Conservation (phyloP, 2,113 vertebrate species). For the Sclerurus mexicanus region DNA sequence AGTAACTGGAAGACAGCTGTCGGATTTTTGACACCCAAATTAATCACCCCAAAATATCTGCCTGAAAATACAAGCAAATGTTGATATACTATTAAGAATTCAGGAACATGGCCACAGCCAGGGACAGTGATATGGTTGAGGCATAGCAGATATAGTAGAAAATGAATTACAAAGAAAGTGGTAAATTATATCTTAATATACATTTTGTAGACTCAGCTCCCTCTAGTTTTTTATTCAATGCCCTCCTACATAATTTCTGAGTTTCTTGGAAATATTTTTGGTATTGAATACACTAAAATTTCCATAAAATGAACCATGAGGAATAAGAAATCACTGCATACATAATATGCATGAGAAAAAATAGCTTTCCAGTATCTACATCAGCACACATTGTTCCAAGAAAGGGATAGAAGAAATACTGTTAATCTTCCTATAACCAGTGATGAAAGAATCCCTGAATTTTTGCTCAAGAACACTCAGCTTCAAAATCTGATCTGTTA, state of each 20-base stretch:
- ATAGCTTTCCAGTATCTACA: background rate
- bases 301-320: background rate
- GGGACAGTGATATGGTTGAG: background rate
- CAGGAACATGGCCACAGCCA: background rate
- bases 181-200: background rate
- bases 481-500: background rate
- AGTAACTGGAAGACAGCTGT: background rate
- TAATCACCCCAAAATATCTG: conserved; percentile 14
- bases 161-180: background rate
- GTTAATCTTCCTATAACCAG: background rate
- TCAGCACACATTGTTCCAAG: background rate
- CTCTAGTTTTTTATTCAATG: background rate
- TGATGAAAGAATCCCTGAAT: background rate
- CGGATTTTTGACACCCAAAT: conserved; percentile 22
- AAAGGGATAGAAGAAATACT: background rate
- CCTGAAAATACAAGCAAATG: conserved; percentile 16
- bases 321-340: background rate
- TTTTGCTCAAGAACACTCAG: background rate
- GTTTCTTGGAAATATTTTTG: background rate
- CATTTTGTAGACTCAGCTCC: background rate
- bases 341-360: background rate
- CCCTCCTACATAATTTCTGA: background rate
- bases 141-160: background rate
- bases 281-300: background rate
- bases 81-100: background rate